Base-by-base conservation (phyloP, 2,113 vertebrate genomes). In the Tupaia tana region DNA sequence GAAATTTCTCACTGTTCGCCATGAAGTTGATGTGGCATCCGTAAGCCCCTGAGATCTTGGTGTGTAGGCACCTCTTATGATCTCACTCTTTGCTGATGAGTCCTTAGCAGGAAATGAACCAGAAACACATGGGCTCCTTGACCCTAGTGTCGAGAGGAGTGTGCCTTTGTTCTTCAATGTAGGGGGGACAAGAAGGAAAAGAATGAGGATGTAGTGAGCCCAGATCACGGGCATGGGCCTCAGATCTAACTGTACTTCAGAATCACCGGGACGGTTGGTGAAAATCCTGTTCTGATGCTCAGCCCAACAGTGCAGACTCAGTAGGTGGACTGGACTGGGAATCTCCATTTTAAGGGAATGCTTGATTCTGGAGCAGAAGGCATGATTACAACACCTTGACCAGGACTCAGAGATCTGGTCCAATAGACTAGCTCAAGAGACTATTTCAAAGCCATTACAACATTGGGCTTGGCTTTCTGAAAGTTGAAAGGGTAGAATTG, bases 1-100 rank as follows among this genome's bases (percentile, higher is more conserved):
- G 80, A 94, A 97, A 93, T 91, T 71, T 95, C 66, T 84, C 24
- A 74, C 86, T 16, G n/a, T 86, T 34, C 92, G 89, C 85, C 82
- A 43, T 73, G 31, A 93, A 89, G 78, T 63, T 95, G 87, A 59
- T 71, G 19, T 84, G 91, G 64, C 79, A 94, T 85, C 31, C 88
- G 63, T 1, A 83, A 25, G 90, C 13, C 70, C 25, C 66, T 63
- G 82, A 77, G 54, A 67, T 43, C 74, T 83, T 73, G 66, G 10
- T 94, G 13, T 82, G 73, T 58, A 31, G 96, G 58, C 61, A 64
- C 7, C 80, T 87, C 20, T 27, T 90, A 69, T 58, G 69, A 66
- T 95, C 86, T 88, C 75, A 34, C n/a, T 92, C 43, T 91, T 93
- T 80, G 73, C 84, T 93, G 25, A 13, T 86, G 80, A 92, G 64